Evolutionary conservation across 2,113 vertebrate species (phyloP).

Genomic region (Vulpes vulpes): DNA sequence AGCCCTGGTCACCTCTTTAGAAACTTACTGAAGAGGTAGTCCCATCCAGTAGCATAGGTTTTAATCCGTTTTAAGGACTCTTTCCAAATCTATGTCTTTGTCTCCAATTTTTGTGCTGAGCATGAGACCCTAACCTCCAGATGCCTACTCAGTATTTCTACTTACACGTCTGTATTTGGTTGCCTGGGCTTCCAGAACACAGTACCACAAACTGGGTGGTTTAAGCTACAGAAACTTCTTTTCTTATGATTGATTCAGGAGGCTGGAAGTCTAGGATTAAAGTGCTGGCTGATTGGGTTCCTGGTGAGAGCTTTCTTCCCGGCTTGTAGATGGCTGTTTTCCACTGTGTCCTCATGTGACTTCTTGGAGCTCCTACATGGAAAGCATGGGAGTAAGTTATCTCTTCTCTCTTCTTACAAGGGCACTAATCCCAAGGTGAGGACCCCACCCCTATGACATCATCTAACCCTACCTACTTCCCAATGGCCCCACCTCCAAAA

Average conservation of each 20-base stretch:
- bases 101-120: background rate
- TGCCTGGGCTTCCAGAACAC: background rate
- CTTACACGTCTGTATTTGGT: background rate
- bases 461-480: background rate
- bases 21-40: background rate
- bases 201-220: background rate
- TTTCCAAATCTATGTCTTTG: background rate
- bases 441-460: background rate
- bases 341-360: background rate
- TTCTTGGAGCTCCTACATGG: background rate
- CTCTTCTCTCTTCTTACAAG: background rate
- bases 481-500: background rate
- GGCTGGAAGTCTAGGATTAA: background rate
- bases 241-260: background rate
- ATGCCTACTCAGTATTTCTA: background rate
- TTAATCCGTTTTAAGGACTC: background rate
- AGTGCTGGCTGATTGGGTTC: background rate
- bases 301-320: background rate
- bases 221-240: background rate
- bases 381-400: background rate
- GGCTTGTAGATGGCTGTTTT: background rate
- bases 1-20: background rate
- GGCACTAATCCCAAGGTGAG: background rate
- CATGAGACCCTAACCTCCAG: background rate
- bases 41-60: accelerated